Conservation (phyloP, 2,113 vertebrate genomes). For the Mohoua ochrocephala region DNA sequence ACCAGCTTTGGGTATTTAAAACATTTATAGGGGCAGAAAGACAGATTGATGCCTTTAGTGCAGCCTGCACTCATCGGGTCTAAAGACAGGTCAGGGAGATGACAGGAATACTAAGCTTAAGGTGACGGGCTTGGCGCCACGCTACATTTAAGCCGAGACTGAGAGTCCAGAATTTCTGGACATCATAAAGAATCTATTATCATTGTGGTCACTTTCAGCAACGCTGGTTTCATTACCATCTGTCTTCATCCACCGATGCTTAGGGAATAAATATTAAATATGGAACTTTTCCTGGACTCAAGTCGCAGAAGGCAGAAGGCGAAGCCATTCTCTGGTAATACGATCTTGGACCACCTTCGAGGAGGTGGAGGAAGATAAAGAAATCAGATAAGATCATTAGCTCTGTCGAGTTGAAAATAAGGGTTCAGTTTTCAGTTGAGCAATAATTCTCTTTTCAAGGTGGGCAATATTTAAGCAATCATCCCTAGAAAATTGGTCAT, state of each 20-base stretch:
- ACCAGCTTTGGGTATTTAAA: constrained; percentile 70
- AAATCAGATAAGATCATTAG: constrained; percentile 73
- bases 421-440: constrained; percentile 72
- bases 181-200: constrained; percentile 81
- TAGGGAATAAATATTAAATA: constrained; percentile 77
- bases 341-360: neutral
- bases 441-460: constrained; percentile 81
- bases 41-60: constrained; percentile 74
- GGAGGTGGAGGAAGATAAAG: constrained; percentile 9
- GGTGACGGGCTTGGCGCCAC: constrained; percentile 71
- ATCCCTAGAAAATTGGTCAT: constrained; percentile 81
- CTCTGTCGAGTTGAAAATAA: constrained; percentile 76
- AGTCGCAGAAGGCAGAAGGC: constrained; percentile 54
- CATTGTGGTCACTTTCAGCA: constrained; percentile 78
- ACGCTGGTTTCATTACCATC: constrained; percentile 77
- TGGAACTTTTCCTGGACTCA: constrained; percentile 69
- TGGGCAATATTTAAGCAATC: constrained; percentile 81
- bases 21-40: constrained; percentile 66
- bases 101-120: constrained; percentile 68
- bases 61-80: constrained; percentile 66
- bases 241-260: constrained; percentile 73
- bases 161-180: constrained; percentile 77
- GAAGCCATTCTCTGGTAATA: constrained; percentile 23
- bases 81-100: constrained; percentile 72
- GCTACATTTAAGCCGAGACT: constrained; percentile 73